Base-by-base conservation (phyloP, 2,888 invertebrate genomes). In the Rhaphigaster nebulosa region DNA sequence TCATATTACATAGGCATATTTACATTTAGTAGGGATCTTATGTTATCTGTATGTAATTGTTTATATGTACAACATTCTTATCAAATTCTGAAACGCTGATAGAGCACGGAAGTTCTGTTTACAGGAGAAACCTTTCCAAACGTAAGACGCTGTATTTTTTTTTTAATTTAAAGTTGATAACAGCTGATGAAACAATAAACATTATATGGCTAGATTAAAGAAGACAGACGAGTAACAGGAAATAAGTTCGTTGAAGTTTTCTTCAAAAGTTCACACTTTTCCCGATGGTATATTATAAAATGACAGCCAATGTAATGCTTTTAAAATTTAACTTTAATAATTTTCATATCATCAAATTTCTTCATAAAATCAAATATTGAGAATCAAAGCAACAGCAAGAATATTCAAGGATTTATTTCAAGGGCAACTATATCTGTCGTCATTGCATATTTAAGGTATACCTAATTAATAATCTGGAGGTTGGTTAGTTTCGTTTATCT, bases 51-150 rank as follows among this genome's bases (percentile, higher is more conserved):
- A 23, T 38, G 18, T 76, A 76, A 76, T 76, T 38, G 13, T 76
- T 76, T 76, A 76, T 76, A 76, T 38, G 18, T 76, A 76, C 70
- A 38, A 76, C 70, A 76, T 34, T 76, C 70, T 76, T 76, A 76
- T 76, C 70, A 12, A 13, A 76, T 34, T 10, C 70, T 76, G 20
- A 76, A 76, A 76, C 20, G 8, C 20, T 38, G 70, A 76, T 76
- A 76, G 34, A 18, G 38, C 70, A 76, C 34, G 70, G 8, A 76
- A 6, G 38, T 76, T 34, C 34, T 76, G 70, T 76, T 76, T 20
- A 76, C 70, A 20, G 6, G 20, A 18, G 15, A 38, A 76, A 15
- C 20, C 0, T 38, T 76, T 18, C 29, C 34, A 38, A 76, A 65
- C 23, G 20, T 38, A 76, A 76, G 15, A 1, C 38, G 1, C 6